Evolutionary conservation across 2,113 vertebrate species (phyloP).

Genomic region (Bambusicola thoracicus): DNA sequence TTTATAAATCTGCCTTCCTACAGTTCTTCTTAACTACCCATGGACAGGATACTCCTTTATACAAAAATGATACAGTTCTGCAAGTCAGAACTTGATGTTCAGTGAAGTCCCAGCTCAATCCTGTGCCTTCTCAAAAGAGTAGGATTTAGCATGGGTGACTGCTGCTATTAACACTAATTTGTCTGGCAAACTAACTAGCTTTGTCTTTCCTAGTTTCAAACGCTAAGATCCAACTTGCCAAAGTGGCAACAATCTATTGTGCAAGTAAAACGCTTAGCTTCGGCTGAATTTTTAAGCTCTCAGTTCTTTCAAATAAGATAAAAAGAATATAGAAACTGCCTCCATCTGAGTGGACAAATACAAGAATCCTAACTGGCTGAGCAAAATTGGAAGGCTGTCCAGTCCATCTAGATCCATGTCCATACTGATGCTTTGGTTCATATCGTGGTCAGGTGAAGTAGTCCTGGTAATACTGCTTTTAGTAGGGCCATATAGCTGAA

Average conservation of each 20-base stretch:
- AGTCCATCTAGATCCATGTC: background rate
- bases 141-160: background rate
- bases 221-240: background rate
- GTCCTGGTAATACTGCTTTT: background rate
- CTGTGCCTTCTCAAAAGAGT: background rate
- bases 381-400: background rate
- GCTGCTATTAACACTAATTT: background rate
- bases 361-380: background rate
- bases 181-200: background rate
- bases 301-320: background rate
- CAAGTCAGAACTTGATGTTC: background rate
- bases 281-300: background rate
- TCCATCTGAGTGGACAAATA: background rate
- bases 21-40: background rate
- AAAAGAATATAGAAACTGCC: background rate
- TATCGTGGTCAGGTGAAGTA: background rate
- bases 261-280: background rate
- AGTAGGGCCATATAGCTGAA: background rate
- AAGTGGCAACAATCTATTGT: background rate
- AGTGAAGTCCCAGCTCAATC: background rate
- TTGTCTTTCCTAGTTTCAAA: background rate
- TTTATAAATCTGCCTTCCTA: background rate
- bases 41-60: background rate
- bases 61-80: background rate
- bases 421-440: background rate